Evolutionary conservation across 2,888 invertebrate genomes (phyloP), one percentile per base, ranked within the genome.

Genomic region (Incurvaria masculella): DNA sequence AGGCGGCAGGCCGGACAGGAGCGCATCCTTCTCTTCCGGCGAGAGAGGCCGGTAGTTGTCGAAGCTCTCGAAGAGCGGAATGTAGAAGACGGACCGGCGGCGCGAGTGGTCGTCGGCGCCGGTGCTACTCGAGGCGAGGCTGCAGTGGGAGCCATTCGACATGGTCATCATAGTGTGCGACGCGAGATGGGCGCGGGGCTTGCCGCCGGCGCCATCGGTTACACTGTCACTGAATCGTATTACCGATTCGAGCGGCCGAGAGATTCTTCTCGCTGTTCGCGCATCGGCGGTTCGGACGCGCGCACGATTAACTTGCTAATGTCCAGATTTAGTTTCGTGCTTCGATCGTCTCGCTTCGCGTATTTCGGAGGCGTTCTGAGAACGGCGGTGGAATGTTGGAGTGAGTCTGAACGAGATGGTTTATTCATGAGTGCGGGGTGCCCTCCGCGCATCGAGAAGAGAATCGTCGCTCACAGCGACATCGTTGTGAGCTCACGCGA

Each of bases 41-140:
- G 76, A 71, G 48, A 82, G 72, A 21, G 81, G 82, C 44, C 82
- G 70, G 59, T 81, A 82, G 61, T 81, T 81, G 46, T 75, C 78
- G 56, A 81, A 82, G 57, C 81, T 83, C 55, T 83, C 81, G 51
- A 82, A 82, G 56, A 89, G 72, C 55, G 88, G 85, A 54, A 89
- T 87, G 69, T 89, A 89, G 69, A 89, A 89, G 55, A 88, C 86
- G 44, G 89, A 89, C 53, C 88, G 81, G 51, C 89, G 80, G 45
- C 84, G 76, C 53, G 78, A 63, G 54, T 76, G 69, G 47, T 84
- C 83, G 59, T 81, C 80, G 61, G 60, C 61, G 66, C 61, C 60
- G 56, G 66, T 59, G 54, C 61, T 59, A 59, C 64, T 66, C 49
- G 70, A 65, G 51, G 71, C 66, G 59, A 68, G 60, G 51, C 67